A percentile compares a stretch with the other conserved stretches of the same genome.
These are phyloP conservation scores for Heteromormyrus szaboi DNA, from an alignment of 2,797 vertebrate species.

Conservation along the genomic window DNA sequence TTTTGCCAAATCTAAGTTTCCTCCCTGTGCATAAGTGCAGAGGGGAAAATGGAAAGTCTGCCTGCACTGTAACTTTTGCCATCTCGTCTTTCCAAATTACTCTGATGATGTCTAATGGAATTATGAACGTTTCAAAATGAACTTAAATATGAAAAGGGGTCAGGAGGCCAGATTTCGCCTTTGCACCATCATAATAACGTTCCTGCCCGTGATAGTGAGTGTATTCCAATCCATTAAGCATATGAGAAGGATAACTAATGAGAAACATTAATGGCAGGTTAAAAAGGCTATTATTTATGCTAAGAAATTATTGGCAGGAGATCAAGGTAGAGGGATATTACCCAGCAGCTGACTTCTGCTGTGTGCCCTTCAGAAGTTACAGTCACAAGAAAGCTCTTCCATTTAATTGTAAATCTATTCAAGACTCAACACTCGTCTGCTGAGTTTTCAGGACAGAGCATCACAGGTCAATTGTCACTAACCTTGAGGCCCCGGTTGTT, in stretches of 20 bases:
- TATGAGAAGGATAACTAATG: constrained; percentile 23
- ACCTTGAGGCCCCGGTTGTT: constrained; percentile 55
- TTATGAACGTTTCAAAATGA: constrained; percentile 22
- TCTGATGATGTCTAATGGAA: constrained; percentile 35
- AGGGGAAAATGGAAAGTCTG: constrained; percentile 8
- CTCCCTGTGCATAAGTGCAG: constrained; percentile 5
- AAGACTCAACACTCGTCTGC: not conserved
- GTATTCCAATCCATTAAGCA: constrained; percentile 19
- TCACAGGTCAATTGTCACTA: constrained; percentile 15
- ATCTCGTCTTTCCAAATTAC: not conserved
- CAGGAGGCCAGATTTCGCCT: not conserved
- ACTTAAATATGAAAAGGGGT: not conserved
- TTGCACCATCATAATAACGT: constrained; percentile 22
- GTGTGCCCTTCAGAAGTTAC: constrained; percentile 2
- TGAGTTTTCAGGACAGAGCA: not conserved
- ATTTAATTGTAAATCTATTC: not conserved
- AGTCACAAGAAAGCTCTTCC: not conserved
- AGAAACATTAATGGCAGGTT: constrained; percentile 28
- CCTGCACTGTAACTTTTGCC: not conserved
- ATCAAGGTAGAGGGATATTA: not conserved
- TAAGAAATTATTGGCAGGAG: constrained; percentile 16
- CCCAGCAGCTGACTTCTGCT: not conserved
- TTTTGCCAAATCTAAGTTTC: constrained; percentile 17
- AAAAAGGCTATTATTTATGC: constrained; percentile 16
- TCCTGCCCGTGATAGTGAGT: constrained; percentile 28